Percentiles rank a stretch among this genome's conserved stretches.
Conservation (phyloP, 2,113 vertebrate genomes). For the Orthonyx spaldingii region DNA sequence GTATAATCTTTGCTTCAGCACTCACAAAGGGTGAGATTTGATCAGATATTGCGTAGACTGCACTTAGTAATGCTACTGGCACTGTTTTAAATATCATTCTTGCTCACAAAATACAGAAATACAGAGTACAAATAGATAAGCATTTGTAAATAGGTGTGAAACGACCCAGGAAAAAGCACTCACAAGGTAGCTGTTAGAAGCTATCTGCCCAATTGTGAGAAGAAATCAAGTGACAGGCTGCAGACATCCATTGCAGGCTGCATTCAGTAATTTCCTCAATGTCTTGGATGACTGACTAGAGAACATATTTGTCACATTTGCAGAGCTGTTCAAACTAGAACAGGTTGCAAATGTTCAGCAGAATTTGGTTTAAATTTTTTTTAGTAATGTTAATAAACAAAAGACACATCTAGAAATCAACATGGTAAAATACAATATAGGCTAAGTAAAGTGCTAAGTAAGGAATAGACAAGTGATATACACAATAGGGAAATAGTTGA, state of each 20-base stretch:
- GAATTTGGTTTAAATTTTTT: background rate
- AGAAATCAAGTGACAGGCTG: background rate
- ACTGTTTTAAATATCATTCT: background rate
- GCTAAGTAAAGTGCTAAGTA: background rate
- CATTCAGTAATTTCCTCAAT: background rate
- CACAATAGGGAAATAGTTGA: background rate
- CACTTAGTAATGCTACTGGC: background rate
- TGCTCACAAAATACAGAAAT: background rate
- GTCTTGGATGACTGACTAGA: background rate
- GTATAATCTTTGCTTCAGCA: background rate
- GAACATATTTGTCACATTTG: background rate
- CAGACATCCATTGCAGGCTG: background rate
- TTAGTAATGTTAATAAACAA: background rate
- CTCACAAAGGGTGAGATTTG: background rate
- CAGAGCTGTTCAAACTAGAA: background rate
- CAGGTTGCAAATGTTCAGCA: background rate
- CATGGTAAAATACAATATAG: background rate
- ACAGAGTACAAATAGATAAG: background rate
- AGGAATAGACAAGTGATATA: background rate
- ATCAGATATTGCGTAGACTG: background rate
- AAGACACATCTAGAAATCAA: background rate
- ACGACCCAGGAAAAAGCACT: background rate
- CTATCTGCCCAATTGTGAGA: background rate
- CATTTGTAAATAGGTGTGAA: background rate
- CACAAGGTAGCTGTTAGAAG: background rate